Base-by-base conservation (phyloP, 2,888 invertebrate genomes). In the Thecophora atra region DNA sequence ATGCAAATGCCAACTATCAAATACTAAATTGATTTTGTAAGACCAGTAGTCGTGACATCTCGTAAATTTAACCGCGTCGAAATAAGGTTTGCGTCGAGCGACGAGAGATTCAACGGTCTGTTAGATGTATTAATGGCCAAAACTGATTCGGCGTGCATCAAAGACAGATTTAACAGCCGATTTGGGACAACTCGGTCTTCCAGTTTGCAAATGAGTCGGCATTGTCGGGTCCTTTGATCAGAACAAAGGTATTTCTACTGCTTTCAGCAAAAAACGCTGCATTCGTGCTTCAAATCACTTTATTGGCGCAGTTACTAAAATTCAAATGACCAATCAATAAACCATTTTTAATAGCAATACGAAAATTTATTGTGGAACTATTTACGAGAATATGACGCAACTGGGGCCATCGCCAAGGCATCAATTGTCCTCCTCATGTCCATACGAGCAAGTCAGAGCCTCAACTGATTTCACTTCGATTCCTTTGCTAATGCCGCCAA, bases 21-120 rank as follows among this genome's bases (percentile, higher is more conserved):
- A 42, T 51, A 70, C 70, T 77, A 84, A 81, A 83, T 84, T 81
- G 79, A 82, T 79, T 83, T 81, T 82, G 83, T 83, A 83, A 83
- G 83, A 83, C 84, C 83, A 83, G 83, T 83, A 83, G 83, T 83
- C 83, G 84, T 81, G 82, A 83, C 83, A 83, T 81, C 80, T 82
- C 81, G 83, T 83, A 83, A 83, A 83, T 83, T 83, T 83, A 82
- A 83, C 78, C 80, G 78, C 81, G 79, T 81, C 80, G 78, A 81
- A 80, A 24, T 58, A 21, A 19, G 37, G 8, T 21, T 19, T 24
- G 47, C 51, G 6, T 17, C 15, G 28, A 15, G n/a, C 71, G 37
- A 42, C 15, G 44, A 42, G 63, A 60, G 70, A 60, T 37, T 74
- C 58, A 58, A 58, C 68, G 42, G 68, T 56, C 17, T 47, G 47